Evolutionary conservation across 2,888 invertebrate genomes (phyloP), one percentile per base, ranked within the genome.

Genomic region (Acrobasis repandana): DNA sequence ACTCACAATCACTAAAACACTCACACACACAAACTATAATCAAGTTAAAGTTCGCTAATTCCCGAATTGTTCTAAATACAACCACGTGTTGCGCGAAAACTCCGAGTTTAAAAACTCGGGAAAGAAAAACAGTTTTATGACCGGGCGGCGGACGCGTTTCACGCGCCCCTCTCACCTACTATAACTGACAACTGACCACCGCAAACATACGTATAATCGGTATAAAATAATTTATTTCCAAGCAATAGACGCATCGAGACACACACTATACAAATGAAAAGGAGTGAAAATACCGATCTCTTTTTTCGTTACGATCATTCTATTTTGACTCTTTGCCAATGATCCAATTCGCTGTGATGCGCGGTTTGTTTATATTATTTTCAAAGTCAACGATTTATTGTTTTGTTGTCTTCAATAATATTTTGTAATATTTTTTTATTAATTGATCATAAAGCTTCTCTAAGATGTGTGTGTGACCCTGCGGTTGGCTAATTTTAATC

Each of bases 141-240:
- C 73, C 69, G 70, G 71, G 70, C 72, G 75, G 78, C 72, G 73
- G 71, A 76, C 80, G 74, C 79, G 75, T 77, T 75, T 77, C 72
- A 69, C 76, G 74, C 81, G 78, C 76, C 80, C 82, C 83, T 82
- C 84, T 77, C 80, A 76, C 76, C 79, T 85, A 78, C 79, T 72
- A 86, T 79, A 79, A 85, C 87, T 85, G 85, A 88, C 89, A 87
- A 91, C 90, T 88, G 88, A 75, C 80, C 82, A 85, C 75, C 79
- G 79, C 80, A 78, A 76, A 85, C 85, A 83, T 83, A 79, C 83
- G 83, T 85, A 75, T 80, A 80, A 75, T 77, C 77, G 78, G 71
- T 80, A 84, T 85, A 83, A 60, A 85, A 88, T 82, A 83, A 86
- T 84, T 88, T 88, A 87, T 90, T 90, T 91, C 86, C 83, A 90